These are phyloP conservation scores for Parnassius smintheus DNA, from an alignment of 2,888 invertebrate species.

Conservation along the genomic window DNA sequence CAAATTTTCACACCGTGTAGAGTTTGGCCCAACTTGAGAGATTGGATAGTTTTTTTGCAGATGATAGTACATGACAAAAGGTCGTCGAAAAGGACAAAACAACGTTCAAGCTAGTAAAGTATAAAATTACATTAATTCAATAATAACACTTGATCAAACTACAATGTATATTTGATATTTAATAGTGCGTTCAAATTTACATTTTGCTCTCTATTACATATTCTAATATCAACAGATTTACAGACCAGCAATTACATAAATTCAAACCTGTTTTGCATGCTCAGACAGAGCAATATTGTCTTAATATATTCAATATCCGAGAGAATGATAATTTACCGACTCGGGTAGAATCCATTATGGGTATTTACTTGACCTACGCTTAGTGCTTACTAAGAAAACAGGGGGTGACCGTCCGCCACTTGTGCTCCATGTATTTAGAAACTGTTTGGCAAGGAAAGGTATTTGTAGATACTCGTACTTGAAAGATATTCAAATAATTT, in stretches of 20 bases:
- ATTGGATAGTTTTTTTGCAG: too few species aligned
- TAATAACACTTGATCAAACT: too few species aligned
- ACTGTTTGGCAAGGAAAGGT: slow-evolving; percentile 8
- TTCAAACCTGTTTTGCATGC: slow-evolving; percentile 58
- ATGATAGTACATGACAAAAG: too few species aligned
- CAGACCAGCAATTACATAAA: slow-evolving; percentile 61
- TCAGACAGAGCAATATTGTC: slow-evolving; percentile 63
- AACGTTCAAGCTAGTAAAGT: too few species aligned
- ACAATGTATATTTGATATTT: background rate
- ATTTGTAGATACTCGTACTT: slow-evolving; percentile 2
- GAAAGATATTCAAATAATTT: too few species aligned
- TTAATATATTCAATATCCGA: slow-evolving; percentile 81
- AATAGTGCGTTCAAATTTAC: slow-evolving; percentile 10
- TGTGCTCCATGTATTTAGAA: slow-evolving; percentile 6
- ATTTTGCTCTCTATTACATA: slow-evolving; percentile 16
- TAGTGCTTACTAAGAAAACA: slow-evolving; percentile 82
- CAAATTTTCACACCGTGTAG: too few species aligned
- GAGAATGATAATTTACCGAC: slow-evolving; percentile 75
- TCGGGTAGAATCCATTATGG: slow-evolving; percentile 78
- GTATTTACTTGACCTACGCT: slow-evolving; percentile 80
- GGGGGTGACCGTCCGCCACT: slow-evolving; percentile 55
- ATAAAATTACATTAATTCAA: too few species aligned
- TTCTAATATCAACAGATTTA: slow-evolving; percentile 28
- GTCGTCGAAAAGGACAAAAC: too few species aligned
- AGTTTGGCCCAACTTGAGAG: too few species aligned